Evolutionary conservation across 2,888 invertebrate species (phyloP).

Genomic region (Furcula furcula): DNA sequence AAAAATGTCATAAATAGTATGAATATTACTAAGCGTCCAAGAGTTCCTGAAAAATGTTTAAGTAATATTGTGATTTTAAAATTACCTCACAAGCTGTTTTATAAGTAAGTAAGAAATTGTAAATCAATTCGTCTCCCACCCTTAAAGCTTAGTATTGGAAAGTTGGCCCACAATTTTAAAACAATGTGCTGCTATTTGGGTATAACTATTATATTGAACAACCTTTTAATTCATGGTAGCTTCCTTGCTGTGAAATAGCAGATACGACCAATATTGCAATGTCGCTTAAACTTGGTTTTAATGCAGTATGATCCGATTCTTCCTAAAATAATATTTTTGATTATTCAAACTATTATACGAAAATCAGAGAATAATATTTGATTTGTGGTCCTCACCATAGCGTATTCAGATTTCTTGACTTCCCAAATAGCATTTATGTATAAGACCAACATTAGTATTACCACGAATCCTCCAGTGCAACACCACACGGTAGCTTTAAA

Average conservation of each 20-base stretch:
- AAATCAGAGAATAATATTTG: neutral
- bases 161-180: no score
- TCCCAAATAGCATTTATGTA: slow-evolving; percentile 60
- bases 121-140: no score
- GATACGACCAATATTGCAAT: slow-evolving; percentile 77
- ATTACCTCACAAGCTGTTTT: no score
- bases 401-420: slow-evolving; percentile 25
- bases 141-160: no score
- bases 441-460: slow-evolving; percentile 42
- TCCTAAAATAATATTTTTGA: slow-evolving; percentile 21
- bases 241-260: slow-evolving; percentile 83
- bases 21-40: slow-evolving; percentile 83
- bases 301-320: slow-evolving; percentile 27
- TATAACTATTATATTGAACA: no score
- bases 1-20: slow-evolving; percentile 82
- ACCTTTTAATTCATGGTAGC: slow-evolving; percentile 52
- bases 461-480: slow-evolving; percentile 65
- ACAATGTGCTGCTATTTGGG: no score
- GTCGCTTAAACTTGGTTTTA: slow-evolving; percentile 66
- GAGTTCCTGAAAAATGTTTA: slow-evolving; percentile 60
- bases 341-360: neutral
- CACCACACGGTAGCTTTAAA: slow-evolving; percentile 84
- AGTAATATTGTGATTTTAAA: no score
- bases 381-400: slow-evolving; percentile 16
- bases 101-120: no score